A percentile compares a stretch with the other conserved stretches of the same genome.
phyloP scores from a whole-genome alignment of 2,113 vertebrate species.

The Antidorcas marsupialis region DNA sequence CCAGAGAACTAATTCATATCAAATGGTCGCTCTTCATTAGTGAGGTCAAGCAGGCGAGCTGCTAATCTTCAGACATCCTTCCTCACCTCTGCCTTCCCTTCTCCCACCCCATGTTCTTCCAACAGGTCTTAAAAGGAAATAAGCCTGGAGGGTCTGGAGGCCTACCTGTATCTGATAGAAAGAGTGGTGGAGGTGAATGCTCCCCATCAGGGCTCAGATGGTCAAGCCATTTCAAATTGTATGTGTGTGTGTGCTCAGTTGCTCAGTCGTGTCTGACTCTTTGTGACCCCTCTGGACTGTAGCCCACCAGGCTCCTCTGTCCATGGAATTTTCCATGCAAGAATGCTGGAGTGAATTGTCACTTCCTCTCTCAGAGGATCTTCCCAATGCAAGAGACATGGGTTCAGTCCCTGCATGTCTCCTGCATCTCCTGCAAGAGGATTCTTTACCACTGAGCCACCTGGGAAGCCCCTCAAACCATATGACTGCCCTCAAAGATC shows the following conservation, averaged over 20 bases:
- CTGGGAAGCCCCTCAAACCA: not conserved
- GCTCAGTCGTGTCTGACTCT: not conserved
- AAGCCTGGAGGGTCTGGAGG: not conserved
- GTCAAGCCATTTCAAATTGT: not conserved
- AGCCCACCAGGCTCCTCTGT: not conserved
- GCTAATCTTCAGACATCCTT: not conserved
- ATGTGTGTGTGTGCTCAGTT: not conserved
- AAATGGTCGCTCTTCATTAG: not conserved
- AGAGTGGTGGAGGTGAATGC: accelerated
- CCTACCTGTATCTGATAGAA: not conserved
- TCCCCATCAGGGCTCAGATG: not conserved
- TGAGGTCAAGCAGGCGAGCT: not conserved
- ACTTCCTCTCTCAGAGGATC: not conserved
- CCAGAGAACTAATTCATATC: not conserved
- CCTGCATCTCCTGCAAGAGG: not conserved
- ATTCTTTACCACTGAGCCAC: not conserved
- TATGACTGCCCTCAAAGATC: not conserved
- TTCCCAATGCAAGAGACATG: not conserved
- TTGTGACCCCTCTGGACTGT: not conserved
- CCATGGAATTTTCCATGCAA: not conserved
- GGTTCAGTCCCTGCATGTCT: not conserved
- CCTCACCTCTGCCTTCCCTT: accelerated
- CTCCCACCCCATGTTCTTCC: not conserved
- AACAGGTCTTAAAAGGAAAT: not conserved
- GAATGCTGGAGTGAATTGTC: not conserved